Conservation (phyloP, 2,797 vertebrate species). For the Typhlichthys subterraneus region DNA sequence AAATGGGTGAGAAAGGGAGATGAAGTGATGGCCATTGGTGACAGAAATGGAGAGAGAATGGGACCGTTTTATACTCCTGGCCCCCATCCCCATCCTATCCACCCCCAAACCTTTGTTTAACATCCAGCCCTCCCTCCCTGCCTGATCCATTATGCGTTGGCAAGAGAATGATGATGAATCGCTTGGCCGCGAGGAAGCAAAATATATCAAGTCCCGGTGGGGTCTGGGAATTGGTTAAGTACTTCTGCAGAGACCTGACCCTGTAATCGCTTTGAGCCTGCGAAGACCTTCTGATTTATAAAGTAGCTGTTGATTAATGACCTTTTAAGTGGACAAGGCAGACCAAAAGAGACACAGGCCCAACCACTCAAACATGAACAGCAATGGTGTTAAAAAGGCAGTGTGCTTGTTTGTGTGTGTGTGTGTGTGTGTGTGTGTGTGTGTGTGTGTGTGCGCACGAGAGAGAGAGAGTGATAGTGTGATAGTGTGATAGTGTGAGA, state of each 20-base stretch:
- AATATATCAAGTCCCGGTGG: constrained; percentile 80
- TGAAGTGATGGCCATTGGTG: constrained; percentile 21
- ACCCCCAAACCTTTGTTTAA: constrained; percentile 77
- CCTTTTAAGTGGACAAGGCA: constrained; percentile 95
- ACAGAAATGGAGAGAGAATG: constrained; percentile 24
- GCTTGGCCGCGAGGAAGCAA: constrained; percentile 81
- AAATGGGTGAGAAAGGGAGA: constrained; percentile 15
- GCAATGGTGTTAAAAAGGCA: constrained; percentile 69
- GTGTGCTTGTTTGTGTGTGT: constrained; percentile 9
- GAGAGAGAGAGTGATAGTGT: background rate
- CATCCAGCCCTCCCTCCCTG: constrained; percentile 81
- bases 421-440: background rate
- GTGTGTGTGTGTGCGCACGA: constrained; percentile 4
- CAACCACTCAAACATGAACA: constrained; percentile 81
- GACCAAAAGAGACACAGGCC: constrained; percentile 80
- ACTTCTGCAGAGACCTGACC: constrained; percentile 89
- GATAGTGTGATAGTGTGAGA: too few relatives aligned
- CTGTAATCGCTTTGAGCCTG: constrained; percentile 86
- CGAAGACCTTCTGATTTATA: constrained; percentile 92
- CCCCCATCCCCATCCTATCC: constrained; percentile 46
- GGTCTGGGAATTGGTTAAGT: constrained; percentile 97
- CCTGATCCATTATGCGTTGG: constrained; percentile 83
- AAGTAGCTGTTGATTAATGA: constrained; percentile 96
- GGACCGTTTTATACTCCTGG: constrained; percentile 53
- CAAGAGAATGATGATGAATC: constrained; percentile 94